A percentile compares a stretch with the other conserved stretches of the same genome.
Conservation (phyloP, 2,797 vertebrate genomes). For the Microchirus variegatus region DNA sequence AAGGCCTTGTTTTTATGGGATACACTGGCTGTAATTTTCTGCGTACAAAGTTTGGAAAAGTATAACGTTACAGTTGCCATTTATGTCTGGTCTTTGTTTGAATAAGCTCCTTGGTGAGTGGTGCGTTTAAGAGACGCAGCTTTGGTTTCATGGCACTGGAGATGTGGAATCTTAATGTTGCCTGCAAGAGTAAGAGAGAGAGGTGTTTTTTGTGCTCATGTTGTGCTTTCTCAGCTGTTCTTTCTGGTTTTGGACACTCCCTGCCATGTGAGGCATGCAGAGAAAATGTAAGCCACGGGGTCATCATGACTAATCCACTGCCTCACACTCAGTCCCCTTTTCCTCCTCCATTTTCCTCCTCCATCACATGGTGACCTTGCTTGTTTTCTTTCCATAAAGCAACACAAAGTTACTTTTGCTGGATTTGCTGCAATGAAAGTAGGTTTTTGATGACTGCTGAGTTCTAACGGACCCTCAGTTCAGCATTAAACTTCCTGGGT, state of each 20-base stretch:
- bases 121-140: conserved; percentile 16
- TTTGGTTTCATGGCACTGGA: conserved; percentile 26
- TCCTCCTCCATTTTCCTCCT: conserved; percentile 6
- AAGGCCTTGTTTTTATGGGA: neutral
- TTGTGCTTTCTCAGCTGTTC: conserved; percentile 74
- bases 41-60: conserved; percentile 21
- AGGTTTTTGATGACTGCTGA: no score
- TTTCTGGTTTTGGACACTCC: conserved; percentile 47
- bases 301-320: conserved; percentile 65
- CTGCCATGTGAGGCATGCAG: conserved; percentile 59
- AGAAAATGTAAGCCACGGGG: conserved; percentile 74
- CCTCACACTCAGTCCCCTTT: conserved; percentile 23
- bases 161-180: conserved; percentile 22
- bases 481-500: no score
- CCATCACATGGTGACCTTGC: neutral
- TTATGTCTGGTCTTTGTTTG: conserved; percentile 7
- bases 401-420: neutral
- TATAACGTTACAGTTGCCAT: neutral
- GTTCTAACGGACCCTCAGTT: no score
- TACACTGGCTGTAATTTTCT: conserved; percentile 1
- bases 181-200: neutral
- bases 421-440: no score
- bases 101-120: conserved; percentile 6
- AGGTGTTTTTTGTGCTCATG: conserved; percentile 31
- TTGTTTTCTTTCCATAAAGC: neutral